These are phyloP conservation scores for Lamellibrachia satsuma DNA, from an alignment of 2,888 invertebrate species.

Conservation along the genomic window DNA sequence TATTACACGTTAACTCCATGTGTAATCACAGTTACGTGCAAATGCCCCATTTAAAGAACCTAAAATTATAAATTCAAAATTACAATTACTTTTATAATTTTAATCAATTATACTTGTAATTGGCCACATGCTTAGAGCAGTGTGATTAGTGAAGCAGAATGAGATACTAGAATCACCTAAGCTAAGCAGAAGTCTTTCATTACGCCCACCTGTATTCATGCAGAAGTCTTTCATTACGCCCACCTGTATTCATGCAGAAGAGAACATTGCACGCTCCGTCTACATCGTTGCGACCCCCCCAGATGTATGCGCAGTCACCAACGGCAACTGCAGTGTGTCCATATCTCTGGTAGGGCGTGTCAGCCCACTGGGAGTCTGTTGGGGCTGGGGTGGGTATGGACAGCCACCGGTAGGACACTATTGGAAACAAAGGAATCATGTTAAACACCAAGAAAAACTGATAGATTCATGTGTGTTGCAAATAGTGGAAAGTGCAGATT, in stretches of 20 bases:
- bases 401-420: conserved; percentile 68
- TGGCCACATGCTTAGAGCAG: no score
- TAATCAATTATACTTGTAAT: no score
- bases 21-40: no score
- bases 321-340: conserved; percentile 90
- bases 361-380: conserved; percentile 67
- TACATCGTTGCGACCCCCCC: conserved; percentile 90
- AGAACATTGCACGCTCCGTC: conserved; percentile 81
- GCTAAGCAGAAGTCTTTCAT: no score
- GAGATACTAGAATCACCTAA: background rate
- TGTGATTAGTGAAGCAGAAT: no score
- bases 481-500: background rate
- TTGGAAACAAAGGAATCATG: background rate
- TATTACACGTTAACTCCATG: no score
- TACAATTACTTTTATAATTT: no score
- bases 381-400: conserved; percentile 67
- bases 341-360: conserved; percentile 77
- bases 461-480: background rate
- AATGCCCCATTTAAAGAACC: no score
- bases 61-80: no score
- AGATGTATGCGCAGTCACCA: conserved; percentile 80
- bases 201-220: conserved; percentile 70
- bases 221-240: conserved; percentile 35
- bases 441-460: background rate
- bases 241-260: conserved; percentile 81